A percentile compares a stretch with the other conserved stretches of the same genome.
Evolutionary conservation across 2,797 vertebrate species (phyloP).

Genomic region (Dryobates pubescens): DNA sequence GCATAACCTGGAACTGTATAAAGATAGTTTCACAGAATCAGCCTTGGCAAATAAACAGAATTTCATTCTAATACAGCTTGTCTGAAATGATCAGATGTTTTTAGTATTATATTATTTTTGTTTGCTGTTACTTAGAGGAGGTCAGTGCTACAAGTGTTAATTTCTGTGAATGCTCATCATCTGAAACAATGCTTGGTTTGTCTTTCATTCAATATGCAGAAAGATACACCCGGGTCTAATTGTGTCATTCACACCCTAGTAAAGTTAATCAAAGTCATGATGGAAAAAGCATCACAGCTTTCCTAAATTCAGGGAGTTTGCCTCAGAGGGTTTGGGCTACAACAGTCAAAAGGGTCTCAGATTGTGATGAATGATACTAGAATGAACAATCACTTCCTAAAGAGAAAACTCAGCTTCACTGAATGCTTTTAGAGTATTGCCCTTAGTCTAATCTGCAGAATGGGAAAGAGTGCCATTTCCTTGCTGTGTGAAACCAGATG

Average conservation of each 20-base stretch:
- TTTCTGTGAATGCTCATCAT: not conserved
- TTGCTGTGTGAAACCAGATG: not conserved
- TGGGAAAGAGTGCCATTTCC: not conserved
- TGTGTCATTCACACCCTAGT: not conserved
- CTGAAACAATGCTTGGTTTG: not conserved
- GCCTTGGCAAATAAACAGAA: not conserved
- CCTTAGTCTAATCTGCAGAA: not conserved
- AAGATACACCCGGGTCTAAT: not conserved
- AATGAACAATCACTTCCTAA: not conserved
- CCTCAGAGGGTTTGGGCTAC: not conserved
- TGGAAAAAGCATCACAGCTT: not conserved
- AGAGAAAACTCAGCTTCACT: not conserved
- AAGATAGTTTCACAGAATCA: not conserved
- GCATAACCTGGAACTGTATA: not conserved
- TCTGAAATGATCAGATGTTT: not conserved
- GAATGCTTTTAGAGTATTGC: not conserved
- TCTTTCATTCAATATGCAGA: not conserved
- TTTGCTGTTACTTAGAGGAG: not conserved
- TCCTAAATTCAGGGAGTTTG: not conserved
- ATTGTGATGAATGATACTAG: not conserved
- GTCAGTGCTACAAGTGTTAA: not conserved
- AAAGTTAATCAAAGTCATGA: not conserved
- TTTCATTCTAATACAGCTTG: not conserved
- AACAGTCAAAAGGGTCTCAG: not conserved
- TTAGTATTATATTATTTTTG: not conserved